Conservation (phyloP, 2,888 invertebrate species). For the Caenorhabditis sp. region DNA sequence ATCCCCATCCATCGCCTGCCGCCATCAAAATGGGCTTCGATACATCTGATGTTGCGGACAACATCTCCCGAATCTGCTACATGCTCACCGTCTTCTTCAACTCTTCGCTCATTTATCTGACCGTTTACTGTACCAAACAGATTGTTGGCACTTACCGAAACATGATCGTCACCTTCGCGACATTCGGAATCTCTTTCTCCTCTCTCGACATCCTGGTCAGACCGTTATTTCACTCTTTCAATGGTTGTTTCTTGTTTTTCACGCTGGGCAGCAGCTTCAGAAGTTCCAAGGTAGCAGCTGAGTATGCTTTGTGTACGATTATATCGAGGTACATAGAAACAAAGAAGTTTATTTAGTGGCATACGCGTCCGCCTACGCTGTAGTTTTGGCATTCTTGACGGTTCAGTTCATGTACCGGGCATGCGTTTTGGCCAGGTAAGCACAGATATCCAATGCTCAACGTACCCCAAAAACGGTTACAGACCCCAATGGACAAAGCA, state of each 20-base stretch:
- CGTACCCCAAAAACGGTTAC: background rate
- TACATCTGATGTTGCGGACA: background rate
- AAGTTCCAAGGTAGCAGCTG: background rate
- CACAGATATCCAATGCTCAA: too few relatives aligned
- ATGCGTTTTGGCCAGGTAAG: background rate
- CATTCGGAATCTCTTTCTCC: constrained; percentile 1
- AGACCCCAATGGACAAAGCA: background rate
- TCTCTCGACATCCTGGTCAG: constrained; percentile 6
- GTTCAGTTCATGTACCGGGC: constrained; percentile 25
- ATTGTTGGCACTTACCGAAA: constrained; percentile 8
- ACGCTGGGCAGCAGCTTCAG: constrained; percentile 18
- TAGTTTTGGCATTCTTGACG: background rate
- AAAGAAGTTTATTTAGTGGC: too few relatives aligned
- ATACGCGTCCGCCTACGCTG: background rate
- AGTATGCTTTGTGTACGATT: background rate
- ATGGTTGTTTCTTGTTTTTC: constrained; percentile 27
- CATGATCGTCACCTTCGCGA: constrained; percentile 16
- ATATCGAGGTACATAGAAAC: background rate
- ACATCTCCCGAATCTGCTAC: constrained; percentile 10
- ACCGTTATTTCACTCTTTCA: constrained; percentile 35
- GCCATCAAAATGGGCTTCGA: background rate
- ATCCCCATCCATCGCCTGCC: background rate
- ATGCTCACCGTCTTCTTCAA: constrained; percentile 19
- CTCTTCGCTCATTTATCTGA: constrained; percentile 4
- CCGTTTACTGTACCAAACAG: constrained; percentile 1